Evolutionary conservation across 2,797 vertebrate species (phyloP), one percentile per base, ranked within the genome.

Genomic region (Enteromius radiatus): DNA sequence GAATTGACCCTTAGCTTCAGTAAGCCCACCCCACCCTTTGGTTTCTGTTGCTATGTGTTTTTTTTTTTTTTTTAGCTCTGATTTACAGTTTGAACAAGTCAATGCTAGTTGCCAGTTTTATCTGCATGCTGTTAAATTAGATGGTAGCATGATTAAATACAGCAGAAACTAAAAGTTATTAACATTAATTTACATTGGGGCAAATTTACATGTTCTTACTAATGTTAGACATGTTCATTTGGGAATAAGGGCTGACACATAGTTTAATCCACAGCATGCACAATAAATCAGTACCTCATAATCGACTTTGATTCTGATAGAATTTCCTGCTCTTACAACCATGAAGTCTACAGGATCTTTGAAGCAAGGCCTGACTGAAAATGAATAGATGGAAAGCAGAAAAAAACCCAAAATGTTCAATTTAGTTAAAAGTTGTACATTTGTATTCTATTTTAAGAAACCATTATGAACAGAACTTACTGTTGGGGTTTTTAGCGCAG

Each of bases 401-500:
- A n/a, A 74, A 19, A 63, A 31, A 54, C 7, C 41, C 5, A 28
- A 12, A 17, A 47, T 81, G 10, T 43, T 52, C 6, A 43, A 73
- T 65, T n/a, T 2, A n/a, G 28, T 73, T 82, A n/a, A 74, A n/a
- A 47, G 15, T 64, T 23, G n/a, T 26, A 17, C 54, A 59, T 67
- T 69, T 19, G 28, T 23, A 41, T 10, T 59, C 12, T 28, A 10
- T n/a, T 73, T 74, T 38, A 54, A 74, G 47, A 74, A 74, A 74
- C 31, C 8, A 23, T 76, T 59, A 41, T 76, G 52, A 59, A 41
- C 52, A 26, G 47, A 74, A 93, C 96, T 95, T 91, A 97, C 97
- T 93, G 31, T 89, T 93, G 77, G 96, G 92, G 83, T 96, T 96
- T 87, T 84, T 91, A 4, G 95, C 95, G 82, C 93, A 95, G 86